A percentile compares a stretch with the other conserved stretches of the same genome.
These are phyloP conservation scores for Coelopa frigida DNA, from an alignment of 1,140 invertebrate species.

Conservation along the genomic window DNA sequence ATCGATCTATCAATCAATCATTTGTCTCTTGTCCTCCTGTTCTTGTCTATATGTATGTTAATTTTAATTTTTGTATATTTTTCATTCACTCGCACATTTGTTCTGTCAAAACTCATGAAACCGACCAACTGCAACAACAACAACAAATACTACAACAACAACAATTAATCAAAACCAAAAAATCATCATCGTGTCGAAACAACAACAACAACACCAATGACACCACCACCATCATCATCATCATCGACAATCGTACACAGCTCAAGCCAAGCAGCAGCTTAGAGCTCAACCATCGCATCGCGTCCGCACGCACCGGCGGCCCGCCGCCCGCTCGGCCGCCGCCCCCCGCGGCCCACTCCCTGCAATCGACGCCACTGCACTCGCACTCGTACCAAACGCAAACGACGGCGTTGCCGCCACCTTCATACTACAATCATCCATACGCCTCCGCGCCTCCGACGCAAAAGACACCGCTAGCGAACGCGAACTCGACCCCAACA, in stretches of 20 bases:
- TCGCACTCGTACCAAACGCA: neutral
- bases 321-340: slow-evolving; percentile 32
- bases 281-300: slow-evolving; percentile 15
- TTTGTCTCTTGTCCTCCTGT: slow-evolving; percentile 7
- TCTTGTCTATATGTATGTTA: slow-evolving; percentile 2
- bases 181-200: too few relatives aligned
- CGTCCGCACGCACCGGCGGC: slow-evolving; percentile 9
- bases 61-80: slow-evolving; percentile 5
- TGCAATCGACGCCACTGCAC: slow-evolving; percentile 7
- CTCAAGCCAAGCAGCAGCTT: slow-evolving; percentile 33
- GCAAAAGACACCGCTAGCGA: slow-evolving; percentile 16
- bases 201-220: neutral
- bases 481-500: slow-evolving; percentile 1
- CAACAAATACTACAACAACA: neutral
- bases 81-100: slow-evolving; percentile 8
- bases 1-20: too few relatives aligned
- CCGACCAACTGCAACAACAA: neutral
- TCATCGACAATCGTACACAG: slow-evolving; percentile 16
- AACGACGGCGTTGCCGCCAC: too few relatives aligned
- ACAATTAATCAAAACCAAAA: neutral
- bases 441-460: slow-evolving; percentile 18
- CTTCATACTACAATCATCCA: slow-evolving; percentile 36
- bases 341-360: slow-evolving; percentile 18
- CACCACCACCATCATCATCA: slow-evolving; percentile 5
- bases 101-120: slow-evolving; percentile 7